Base-by-base conservation (phyloP, 2,113 vertebrate species). In the Piprites chloris region DNA sequence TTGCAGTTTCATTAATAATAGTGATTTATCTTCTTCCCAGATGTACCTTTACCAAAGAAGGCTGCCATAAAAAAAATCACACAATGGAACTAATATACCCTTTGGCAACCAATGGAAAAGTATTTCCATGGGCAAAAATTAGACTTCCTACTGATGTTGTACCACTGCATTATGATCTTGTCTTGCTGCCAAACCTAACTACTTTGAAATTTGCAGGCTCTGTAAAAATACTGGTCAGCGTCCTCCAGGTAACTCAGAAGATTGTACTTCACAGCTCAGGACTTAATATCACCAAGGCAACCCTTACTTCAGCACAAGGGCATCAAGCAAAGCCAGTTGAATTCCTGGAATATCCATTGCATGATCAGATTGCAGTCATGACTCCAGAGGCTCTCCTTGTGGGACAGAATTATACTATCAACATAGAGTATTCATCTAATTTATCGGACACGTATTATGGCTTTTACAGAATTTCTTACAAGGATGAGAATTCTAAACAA, bases 31-130 rank as follows among this genome's bases (percentile, higher is more conserved):
- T 99, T 95, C 95, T 99, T 92, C 99, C 99, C 69, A 98, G 98
- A 87, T 99, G 99, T 97, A 99, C 98, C 62, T 99, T 99, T 98
- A 99, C 99, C 93, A 99, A 98, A 98, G 99, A 98, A 84, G 99
- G 99, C 66, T 99, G 99, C 95, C 98, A 79, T 85, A 98, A 98
- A 91, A 94, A 75, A 78, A 99, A 98, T 84, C 97, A 96, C 22
- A 96, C 98, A 39, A 63, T 97, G 47, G 96, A 97, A 95, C 74
- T 96, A 17, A 92, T 99, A 84, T 98, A 98, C 93, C 99, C 99
- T 23, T 1, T 97, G n/a, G 97, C 99, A 83, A 98, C 98, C 55
- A 98, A 98, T 30, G 98, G 98, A 14, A 97, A 99, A 93, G 69
- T 97, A 14, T 99, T 99, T 97, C 99, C 99, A 3, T 99, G 99